These are phyloP conservation scores for Spodoptera picta DNA, from an alignment of 2,888 invertebrate species.

Conservation along the genomic window DNA sequence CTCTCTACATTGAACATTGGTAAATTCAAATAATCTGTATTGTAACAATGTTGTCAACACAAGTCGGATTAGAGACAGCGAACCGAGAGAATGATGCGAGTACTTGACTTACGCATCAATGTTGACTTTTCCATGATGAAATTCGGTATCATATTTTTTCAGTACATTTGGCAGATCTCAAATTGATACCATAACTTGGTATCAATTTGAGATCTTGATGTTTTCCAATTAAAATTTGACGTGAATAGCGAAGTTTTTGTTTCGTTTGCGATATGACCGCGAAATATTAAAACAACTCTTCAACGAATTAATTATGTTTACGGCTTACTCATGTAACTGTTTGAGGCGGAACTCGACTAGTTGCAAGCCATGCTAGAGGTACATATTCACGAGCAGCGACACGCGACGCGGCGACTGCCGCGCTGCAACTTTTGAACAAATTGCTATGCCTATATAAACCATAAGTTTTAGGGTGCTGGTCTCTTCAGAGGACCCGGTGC, in stretches of 20 bases:
- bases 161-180: background rate
- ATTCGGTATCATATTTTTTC: conserved; percentile 11
- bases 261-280: background rate
- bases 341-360: too few relatives aligned
- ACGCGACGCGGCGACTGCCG: too few relatives aligned
- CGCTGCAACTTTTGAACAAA: too few relatives aligned
- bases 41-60: conserved; percentile 1
- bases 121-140: conserved; percentile 5
- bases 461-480: too few relatives aligned
- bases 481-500: too few relatives aligned
- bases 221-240: background rate
- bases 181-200: background rate
- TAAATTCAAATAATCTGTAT: conserved; percentile 6
- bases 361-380: too few relatives aligned
- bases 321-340: too few relatives aligned
- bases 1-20: background rate
- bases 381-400: too few relatives aligned
- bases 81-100: background rate
- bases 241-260: background rate
- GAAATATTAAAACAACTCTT: background rate
- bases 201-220: too few relatives aligned
- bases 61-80: conserved; percentile 5
- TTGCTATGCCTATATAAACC: too few relatives aligned
- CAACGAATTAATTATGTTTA: background rate
- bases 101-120: conserved; percentile 1